Conservation (phyloP, 2,797 vertebrate species). For the Lemur catta region DNA sequence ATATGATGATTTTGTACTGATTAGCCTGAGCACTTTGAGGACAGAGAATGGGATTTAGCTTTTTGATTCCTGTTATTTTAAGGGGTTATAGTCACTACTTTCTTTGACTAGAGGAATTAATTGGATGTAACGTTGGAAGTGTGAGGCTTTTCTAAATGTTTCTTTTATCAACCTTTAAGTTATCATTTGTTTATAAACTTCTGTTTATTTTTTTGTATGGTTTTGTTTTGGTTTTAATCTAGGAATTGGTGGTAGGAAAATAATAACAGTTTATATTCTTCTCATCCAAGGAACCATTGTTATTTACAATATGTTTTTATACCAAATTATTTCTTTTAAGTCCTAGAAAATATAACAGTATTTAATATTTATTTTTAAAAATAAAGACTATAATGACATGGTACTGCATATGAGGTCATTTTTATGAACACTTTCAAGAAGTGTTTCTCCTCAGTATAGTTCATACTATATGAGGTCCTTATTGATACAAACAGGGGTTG, state of each 20-base stretch:
- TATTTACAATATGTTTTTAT: background rate
- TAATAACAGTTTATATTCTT: background rate
- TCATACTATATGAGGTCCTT: background rate
- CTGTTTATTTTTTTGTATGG: background rate
- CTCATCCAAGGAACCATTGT: background rate
- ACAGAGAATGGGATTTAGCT: background rate
- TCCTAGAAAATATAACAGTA: background rate
- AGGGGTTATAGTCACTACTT: background rate
- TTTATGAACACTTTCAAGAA: background rate
- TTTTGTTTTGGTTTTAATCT: background rate
- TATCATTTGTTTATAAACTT: background rate
- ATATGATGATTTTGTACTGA: background rate
- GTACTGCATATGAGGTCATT: background rate
- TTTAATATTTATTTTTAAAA: background rate
- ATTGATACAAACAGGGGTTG: background rate
- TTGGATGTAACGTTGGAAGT: background rate
- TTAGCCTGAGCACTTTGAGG: background rate
- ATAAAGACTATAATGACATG: background rate
- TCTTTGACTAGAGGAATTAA: background rate
- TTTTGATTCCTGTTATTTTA: background rate
- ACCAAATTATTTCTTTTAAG: background rate
- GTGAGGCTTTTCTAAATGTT: background rate
- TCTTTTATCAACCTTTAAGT: background rate
- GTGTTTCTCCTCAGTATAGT: background rate
- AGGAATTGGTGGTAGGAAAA: background rate